phyloP scores from a whole-genome alignment of 1,140 invertebrate genomes.

The Doryteuthis pealeii region DNA sequence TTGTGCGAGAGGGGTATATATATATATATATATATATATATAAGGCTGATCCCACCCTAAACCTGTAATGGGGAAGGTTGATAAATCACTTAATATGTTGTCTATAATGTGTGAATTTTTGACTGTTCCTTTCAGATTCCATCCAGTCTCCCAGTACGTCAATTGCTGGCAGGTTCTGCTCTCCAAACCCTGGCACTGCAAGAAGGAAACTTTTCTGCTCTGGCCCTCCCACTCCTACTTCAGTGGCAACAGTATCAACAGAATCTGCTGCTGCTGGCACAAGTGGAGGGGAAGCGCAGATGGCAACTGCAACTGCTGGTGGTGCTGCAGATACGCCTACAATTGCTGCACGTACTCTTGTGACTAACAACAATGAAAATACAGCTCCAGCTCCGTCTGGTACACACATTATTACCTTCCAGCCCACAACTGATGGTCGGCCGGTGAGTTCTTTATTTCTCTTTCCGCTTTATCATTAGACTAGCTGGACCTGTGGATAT shows the following conservation, averaged over 20 bases:
- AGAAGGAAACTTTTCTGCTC: slow-evolving; percentile 55
- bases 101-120: no score
- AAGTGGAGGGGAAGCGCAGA: slow-evolving; percentile 18
- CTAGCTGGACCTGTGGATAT: not conserved
- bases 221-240: slow-evolving; percentile 17
- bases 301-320: slow-evolving; percentile 13
- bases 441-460: slow-evolving; percentile 31
- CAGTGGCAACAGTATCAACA: slow-evolving; percentile 10
- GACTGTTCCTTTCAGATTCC: slow-evolving; percentile 34
- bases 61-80: no score
- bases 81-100: no score
- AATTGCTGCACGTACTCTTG: not conserved
- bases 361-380: not conserved
- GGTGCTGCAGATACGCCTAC: not conserved
- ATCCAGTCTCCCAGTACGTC: slow-evolving; percentile 54
- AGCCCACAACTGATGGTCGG: slow-evolving; percentile 47
- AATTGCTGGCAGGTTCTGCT: slow-evolving; percentile 57
- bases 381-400: not conserved
- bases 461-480: not conserved
- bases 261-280: slow-evolving; percentile 4
- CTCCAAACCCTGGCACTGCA: slow-evolving; percentile 56
- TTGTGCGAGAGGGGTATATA: no score
- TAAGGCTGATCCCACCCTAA: no score
- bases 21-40: no score
- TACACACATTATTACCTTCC: slow-evolving; percentile 41